Evolutionary conservation across 2,113 vertebrate genomes (phyloP), one percentile per base, ranked within the genome.

Genomic region (Raja brachyura): DNA sequence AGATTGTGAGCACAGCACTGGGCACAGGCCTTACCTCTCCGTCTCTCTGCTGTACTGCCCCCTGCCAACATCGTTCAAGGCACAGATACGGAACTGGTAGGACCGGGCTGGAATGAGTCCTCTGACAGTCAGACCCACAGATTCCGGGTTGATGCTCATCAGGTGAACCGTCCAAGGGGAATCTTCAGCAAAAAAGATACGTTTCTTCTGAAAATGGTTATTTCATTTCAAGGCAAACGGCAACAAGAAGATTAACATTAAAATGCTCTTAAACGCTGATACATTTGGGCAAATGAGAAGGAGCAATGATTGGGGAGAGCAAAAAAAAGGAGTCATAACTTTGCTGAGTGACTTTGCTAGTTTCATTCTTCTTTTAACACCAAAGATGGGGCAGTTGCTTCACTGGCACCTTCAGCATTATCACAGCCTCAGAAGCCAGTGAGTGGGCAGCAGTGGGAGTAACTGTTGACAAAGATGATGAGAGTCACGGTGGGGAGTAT

Each of bases 41-140:
- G 98, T 99, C 96, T 99, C 98, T 95, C 98, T 98, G 96, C 99
- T 99, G 96, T 99, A 98, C 94, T 98, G 98, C 0, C 99, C 98
- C 94, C 97, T 98, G 79, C 98, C 98, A 94, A 99, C 99, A 4
- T 99, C 98, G 0, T 99, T 99, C 63, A 98, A 96, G 0, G 99
- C 98, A 4, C 98, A 99, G 54, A 99, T 97, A 93, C 98, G 98
- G 96, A 99, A 99, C 96, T 99, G 98, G 95, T 99, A 99, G 94
- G 98, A 99, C 63, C 98, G 97, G 0, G 98, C 98, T 0, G 99
- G 99, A 61, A 98, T 98, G 95, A 99, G 94, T 81, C 97, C 98
- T 86, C 96, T 97, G 94, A 99, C 98, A 0, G 94, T 96, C 95
- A 99, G 97, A 0, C 96, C 97, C 0, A 96, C 96, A 18, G 96